Conservation (phyloP, 2,113 vertebrate genomes). For the Eulemur rufifrons region DNA sequence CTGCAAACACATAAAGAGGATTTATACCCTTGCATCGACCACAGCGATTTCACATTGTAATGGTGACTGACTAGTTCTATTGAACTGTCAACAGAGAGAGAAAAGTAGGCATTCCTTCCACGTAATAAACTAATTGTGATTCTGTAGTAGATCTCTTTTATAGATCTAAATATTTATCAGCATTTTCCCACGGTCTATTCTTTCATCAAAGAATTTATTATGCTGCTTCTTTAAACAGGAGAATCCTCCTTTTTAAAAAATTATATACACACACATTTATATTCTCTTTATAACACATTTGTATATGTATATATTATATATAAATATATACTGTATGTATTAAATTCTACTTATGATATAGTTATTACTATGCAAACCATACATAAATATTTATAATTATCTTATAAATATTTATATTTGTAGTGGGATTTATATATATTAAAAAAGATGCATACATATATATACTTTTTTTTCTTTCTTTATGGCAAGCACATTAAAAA, state of each 20-base stretch:
- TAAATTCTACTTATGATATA: neutral
- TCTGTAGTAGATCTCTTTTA: neutral
- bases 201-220: neutral
- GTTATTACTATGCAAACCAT: neutral
- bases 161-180: neutral
- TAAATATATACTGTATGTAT: neutral
- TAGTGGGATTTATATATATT: neutral
- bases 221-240: neutral
- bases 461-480: neutral
- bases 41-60: neutral
- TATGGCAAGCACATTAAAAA: neutral
- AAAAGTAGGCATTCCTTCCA: neutral
- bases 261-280: neutral
- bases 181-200: neutral
- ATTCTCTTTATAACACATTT: neutral
- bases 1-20: neutral
- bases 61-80: neutral
- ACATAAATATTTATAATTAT: neutral
- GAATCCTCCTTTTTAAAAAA: neutral
- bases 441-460: too few relatives aligned
- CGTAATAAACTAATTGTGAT: neutral
- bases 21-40: neutral
- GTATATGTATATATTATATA: neutral
- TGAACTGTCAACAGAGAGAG: neutral
- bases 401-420: neutral